Evolutionary conservation across 2,888 invertebrate genomes (phyloP).

Genomic region (Athrips mouffetella): DNA sequence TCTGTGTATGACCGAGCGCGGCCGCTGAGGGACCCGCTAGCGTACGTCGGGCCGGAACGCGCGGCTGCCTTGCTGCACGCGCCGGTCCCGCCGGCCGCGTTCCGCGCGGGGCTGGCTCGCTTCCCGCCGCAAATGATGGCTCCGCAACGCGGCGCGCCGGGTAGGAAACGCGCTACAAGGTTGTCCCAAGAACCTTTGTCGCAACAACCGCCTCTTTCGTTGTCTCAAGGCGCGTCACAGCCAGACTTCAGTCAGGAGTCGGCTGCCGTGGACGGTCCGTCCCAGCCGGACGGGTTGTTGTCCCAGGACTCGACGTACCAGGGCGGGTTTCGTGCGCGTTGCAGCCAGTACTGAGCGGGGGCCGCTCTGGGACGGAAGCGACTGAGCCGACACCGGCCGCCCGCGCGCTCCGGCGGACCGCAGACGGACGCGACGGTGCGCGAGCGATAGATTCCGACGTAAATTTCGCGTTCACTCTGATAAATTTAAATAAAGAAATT

Average conservation of each 20-base stretch:
- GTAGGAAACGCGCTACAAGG: slow-evolving; percentile 59
- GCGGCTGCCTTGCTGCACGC: slow-evolving; percentile 86
- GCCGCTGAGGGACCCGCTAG: slow-evolving; percentile 92
- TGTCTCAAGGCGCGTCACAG: slow-evolving; percentile 86
- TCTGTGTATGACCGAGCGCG: slow-evolving; percentile 93
- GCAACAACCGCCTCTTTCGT: slow-evolving; percentile 83
- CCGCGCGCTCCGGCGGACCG: slow-evolving; percentile 23
- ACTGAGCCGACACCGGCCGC: slow-evolving; percentile 76
- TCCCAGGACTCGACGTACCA: slow-evolving; percentile 95
- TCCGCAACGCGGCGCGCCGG: slow-evolving; percentile 68
- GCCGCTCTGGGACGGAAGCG: slow-evolving; percentile 85
- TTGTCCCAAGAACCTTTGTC: slow-evolving; percentile 85
- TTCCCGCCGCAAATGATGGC: slow-evolving; percentile 78
- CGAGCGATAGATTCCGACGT: neutral
- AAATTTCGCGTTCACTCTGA: too few relatives aligned
- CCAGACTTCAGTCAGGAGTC: slow-evolving; percentile 90
- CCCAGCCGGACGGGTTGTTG: slow-evolving; percentile 95
- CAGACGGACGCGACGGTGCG: neutral
- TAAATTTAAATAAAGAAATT: too few relatives aligned
- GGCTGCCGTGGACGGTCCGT: slow-evolving; percentile 90
- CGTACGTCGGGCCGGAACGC: slow-evolving; percentile 93
- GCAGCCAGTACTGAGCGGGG: slow-evolving; percentile 90
- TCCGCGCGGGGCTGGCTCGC: slow-evolving; percentile 89
- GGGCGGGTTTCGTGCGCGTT: slow-evolving; percentile 83
- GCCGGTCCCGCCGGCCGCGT: slow-evolving; percentile 94